Evolutionary conservation across 2,797 vertebrate genomes (phyloP).

Genomic region (Acanthurus leucopareius): DNA sequence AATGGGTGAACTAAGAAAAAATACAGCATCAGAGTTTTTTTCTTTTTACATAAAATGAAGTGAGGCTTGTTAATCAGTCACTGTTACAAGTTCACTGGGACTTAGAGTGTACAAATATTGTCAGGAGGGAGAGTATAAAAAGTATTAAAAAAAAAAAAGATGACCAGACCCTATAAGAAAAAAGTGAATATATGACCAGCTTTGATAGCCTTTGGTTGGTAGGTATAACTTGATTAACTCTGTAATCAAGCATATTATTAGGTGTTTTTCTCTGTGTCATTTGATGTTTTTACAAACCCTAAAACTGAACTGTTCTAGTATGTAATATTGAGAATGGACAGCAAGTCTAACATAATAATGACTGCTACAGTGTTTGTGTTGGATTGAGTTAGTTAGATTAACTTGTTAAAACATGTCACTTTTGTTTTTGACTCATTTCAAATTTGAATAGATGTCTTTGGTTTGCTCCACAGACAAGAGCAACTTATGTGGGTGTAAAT

Average conservation of each 20-base stretch:
- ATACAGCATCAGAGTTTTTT: neutral
- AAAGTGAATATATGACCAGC: neutral
- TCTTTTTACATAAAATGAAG: neutral
- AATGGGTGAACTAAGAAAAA: neutral
- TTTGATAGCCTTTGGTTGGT: too few relatives aligned
- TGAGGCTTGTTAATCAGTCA: neutral
- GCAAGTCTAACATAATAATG: too few relatives aligned
- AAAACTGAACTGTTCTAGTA: too few relatives aligned
- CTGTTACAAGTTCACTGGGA: neutral
- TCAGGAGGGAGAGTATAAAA: neutral
- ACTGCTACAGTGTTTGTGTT: neutral
- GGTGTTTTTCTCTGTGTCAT: too few relatives aligned
- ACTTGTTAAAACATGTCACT: neutral
- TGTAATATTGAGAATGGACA: too few relatives aligned
- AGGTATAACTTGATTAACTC: too few relatives aligned
- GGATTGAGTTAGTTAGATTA: neutral
- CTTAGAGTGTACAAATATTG: neutral
- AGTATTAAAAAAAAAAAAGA: neutral
- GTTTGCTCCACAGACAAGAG: neutral
- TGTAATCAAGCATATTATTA: too few relatives aligned
- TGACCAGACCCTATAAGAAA: neutral
- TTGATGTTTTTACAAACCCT: too few relatives aligned
- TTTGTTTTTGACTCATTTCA: neutral
- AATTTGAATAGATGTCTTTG: neutral
- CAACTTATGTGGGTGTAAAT: slow-evolving; percentile 4